A percentile compares a stretch with the other conserved stretches of the same genome.
These are phyloP conservation scores for Scolopax mira DNA, from an alignment of 2,113 vertebrate species.

Conservation along the genomic window DNA sequence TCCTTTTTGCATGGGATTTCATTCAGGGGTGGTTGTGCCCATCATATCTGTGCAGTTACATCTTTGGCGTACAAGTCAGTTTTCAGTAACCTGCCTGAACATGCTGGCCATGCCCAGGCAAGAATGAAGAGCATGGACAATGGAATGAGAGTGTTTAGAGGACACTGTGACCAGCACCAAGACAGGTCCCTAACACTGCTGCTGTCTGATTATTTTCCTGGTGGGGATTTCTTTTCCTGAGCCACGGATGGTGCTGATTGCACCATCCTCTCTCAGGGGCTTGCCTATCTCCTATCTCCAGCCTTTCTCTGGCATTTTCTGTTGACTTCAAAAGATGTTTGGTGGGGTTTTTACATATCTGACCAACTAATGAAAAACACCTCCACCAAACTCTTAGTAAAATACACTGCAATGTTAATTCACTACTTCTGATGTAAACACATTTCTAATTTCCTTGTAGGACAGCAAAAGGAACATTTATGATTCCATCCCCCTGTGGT, in stretches of 20 bases:
- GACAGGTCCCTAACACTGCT: neutral
- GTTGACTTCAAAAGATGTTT: neutral
- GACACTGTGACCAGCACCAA: neutral
- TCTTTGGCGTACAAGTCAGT: neutral
- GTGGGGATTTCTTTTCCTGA: neutral
- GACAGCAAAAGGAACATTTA: neutral
- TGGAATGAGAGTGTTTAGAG: neutral
- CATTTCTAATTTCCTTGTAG: neutral
- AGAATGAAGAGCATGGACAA: neutral
- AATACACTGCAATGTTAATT: neutral
- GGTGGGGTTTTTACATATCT: neutral
- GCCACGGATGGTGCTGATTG: neutral
- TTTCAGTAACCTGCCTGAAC: neutral
- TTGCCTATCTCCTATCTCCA: neutral
- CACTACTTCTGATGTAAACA: neutral
- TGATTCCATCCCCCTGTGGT: neutral
- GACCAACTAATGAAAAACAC: neutral
- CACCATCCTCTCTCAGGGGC: neutral
- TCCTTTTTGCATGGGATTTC: neutral
- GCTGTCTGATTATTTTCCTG: neutral
- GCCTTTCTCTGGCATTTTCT: neutral
- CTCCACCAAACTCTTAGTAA: neutral
- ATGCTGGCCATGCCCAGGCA: too few relatives aligned
- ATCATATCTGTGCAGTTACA: neutral
- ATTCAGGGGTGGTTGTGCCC: neutral